Base-by-base conservation (phyloP, 1,140 invertebrate genomes). In the Meteorus sp. region DNA sequence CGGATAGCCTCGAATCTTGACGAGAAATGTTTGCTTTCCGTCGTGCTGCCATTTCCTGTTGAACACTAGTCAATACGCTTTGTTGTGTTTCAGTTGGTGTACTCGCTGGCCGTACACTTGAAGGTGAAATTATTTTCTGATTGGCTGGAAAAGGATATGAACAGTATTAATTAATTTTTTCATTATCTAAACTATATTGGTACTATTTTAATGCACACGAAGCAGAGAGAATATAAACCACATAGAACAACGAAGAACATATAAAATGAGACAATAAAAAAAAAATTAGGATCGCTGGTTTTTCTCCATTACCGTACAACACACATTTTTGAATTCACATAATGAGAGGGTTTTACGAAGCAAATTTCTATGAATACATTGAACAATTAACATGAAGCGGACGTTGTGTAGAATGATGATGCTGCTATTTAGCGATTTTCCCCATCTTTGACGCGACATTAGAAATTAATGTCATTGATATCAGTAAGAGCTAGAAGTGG, bases 1-100 rank as follows among this genome's bases (percentile, higher is more conserved):
- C 93, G 0, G 91, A 93, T 3, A 93, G 80, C 29, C 91, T 84
- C 20, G 89, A 91, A 66, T 91, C 90, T 73, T 91, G 89, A 0
- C 89, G 82, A 43, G 78, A 82, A 33, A 87, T 77, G 23, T 78
- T 82, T 13, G 82, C 78, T 70, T 87, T 87, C 44, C 86, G 76
- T 57, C 86, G 70, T 9, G 82, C 76, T 2, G 83, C 78, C 63
- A 86, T 80, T 63, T 88, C 85, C 59, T 84, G 80, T 61, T 84
- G 82, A 11, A 84, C 82, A 13, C 81, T 82, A 6, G 79, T 80
- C 17, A 84, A 59, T 11, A 84, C 77, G 35, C 74, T 78, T 62
- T 81, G 80, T 59, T 81, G 82, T 37, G 77, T 83, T 59, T 83
- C 73, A 47, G 79, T 79, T 39, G 81, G 72, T 8, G 71, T 72